Percentiles rank a stretch among this genome's conserved stretches.
These are phyloP conservation scores for Caenorhabditis plicata DNA, from an alignment of 2,888 invertebrate genomes.

Conservation along the genomic window DNA sequence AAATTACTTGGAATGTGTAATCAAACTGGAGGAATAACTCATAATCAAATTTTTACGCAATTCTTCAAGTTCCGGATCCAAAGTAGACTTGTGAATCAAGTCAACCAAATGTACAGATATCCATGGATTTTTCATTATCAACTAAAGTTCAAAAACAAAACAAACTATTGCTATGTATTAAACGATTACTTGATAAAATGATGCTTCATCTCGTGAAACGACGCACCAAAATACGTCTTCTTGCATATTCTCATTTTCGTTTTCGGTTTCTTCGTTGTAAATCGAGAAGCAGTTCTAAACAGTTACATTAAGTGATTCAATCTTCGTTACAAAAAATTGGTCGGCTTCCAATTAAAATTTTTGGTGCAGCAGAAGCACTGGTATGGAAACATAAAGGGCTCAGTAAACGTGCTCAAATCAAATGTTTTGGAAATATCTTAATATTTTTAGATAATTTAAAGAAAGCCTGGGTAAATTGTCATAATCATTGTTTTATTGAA, in stretches of 20 bases:
- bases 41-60: slow-evolving; percentile 22
- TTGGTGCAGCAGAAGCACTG: no score
- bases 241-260: slow-evolving; percentile 1
- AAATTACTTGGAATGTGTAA: slow-evolving; percentile 27
- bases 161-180: neutral
- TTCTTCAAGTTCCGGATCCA: slow-evolving; percentile 16
- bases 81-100: slow-evolving; percentile 24
- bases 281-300: no score
- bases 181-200: slow-evolving; percentile 12
- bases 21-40: slow-evolving; percentile 27
- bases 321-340: slow-evolving; percentile 7
- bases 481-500: no score
- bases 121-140: slow-evolving; percentile 38
- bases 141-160: slow-evolving; percentile 6
- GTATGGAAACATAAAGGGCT: no score
- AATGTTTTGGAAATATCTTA: no score
- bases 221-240: slow-evolving; percentile 28
- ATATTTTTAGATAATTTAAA: no score
- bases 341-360: no score
- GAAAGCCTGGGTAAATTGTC: no score
- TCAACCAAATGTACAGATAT: slow-evolving; percentile 40
- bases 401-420: no score
- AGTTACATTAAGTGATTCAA: no score
- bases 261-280: no score
- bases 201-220: slow-evolving; percentile 14